Conservation (phyloP, 2,113 vertebrate species). For the Podiceps cristatus region DNA sequence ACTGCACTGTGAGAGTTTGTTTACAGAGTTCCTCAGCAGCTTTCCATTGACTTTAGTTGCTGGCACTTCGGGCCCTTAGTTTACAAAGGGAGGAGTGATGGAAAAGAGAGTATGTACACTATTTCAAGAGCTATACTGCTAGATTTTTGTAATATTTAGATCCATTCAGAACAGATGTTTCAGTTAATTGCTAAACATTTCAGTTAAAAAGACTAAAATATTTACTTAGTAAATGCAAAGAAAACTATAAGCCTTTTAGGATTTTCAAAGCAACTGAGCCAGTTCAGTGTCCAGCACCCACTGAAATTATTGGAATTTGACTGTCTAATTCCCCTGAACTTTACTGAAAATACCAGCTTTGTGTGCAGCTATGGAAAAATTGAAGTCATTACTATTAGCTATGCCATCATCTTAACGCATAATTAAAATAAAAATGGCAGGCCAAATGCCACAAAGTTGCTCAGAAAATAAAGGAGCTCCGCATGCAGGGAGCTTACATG, state of each 20-base stretch:
- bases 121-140: background rate
- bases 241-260: background rate
- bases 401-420: background rate
- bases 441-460: background rate
- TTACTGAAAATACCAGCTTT: background rate
- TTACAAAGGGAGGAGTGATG: background rate
- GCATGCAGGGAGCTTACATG: background rate
- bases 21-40: constrained; percentile 56
- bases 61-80: background rate
- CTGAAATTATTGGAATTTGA: background rate
- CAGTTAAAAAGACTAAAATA: background rate
- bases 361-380: background rate
- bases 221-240: background rate
- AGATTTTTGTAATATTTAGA: background rate
- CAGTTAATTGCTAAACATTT: background rate
- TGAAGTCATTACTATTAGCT: background rate
- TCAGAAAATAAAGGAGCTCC: background rate
- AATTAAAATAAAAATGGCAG: background rate
- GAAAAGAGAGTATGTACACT: background rate
- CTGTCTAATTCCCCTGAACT: background rate
- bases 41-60: constrained; percentile 35
- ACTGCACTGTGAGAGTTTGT: constrained; percentile 2
- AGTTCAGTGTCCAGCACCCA: background rate
- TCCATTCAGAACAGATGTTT: background rate
- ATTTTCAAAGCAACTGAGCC: background rate